A percentile compares a stretch with the other conserved stretches of the same genome.
phyloP scores from a whole-genome alignment of 2,888 invertebrate species.

The Eupithecia subfuscata region DNA sequence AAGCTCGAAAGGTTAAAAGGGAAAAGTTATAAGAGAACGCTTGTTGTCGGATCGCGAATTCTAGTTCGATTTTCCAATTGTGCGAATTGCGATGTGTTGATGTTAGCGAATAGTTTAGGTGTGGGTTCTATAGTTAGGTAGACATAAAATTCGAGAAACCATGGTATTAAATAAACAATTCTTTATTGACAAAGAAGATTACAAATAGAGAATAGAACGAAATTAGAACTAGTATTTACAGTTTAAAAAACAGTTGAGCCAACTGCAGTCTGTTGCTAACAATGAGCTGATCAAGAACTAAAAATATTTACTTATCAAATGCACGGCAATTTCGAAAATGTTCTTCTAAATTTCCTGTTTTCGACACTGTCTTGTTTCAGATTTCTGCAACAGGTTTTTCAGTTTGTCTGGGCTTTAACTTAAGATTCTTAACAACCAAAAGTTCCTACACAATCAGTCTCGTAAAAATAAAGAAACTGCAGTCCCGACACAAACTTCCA shows the following conservation, averaged over 20 bases:
- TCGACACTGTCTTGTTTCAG: background rate
- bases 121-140: background rate
- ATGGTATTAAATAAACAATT: background rate
- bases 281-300: no score
- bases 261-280: no score
- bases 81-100: constrained; percentile 49
- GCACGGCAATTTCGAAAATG: background rate
- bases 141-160: background rate
- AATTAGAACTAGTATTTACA: no score
- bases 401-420: background rate
- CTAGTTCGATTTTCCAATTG: constrained; percentile 76
- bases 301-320: no score
- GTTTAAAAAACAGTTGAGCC: no score
- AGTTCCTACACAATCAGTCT: background rate
- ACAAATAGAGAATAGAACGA: no score
- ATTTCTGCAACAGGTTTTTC: background rate
- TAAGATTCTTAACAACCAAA: background rate
- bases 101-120: background rate
- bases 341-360: background rate
- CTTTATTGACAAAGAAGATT: no score
- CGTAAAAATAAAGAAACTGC: background rate
- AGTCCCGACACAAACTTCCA: background rate
- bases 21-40: constrained; percentile 84
- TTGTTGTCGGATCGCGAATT: constrained; percentile 79
- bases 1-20: constrained; percentile 79